These are phyloP conservation scores for Brachionus rubens DNA, from an alignment of 1,140 invertebrate genomes.

Conservation along the genomic window DNA sequence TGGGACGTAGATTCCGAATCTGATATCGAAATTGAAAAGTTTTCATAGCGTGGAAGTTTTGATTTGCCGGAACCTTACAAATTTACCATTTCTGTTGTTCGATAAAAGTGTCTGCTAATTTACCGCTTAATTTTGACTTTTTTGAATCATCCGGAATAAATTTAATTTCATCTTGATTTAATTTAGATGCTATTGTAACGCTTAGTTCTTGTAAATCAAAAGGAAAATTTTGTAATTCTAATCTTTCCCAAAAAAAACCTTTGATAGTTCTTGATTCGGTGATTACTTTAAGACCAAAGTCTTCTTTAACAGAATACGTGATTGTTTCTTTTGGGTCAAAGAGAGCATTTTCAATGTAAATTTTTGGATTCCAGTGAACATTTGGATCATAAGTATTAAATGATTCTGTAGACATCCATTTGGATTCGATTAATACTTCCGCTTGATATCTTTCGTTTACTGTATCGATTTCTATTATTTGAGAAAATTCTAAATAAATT, in stretches of 20 bases:
- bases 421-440: background rate
- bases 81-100: slow-evolving; percentile 44
- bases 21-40: no score
- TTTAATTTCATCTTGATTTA: background rate
- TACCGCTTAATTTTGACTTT: background rate
- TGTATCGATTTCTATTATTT: slow-evolving; percentile 30
- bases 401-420: background rate
- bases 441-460: slow-evolving; percentile 41
- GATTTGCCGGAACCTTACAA: no score
- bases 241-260: background rate
- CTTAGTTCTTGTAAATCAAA: background rate
- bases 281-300: background rate
- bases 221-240: slow-evolving; percentile 32
- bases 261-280: background rate
- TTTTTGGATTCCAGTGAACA: slow-evolving; percentile 29
- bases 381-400: slow-evolving; percentile 31
- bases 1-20: no score
- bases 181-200: background rate
- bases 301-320: background rate
- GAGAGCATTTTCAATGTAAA: slow-evolving; percentile 38
- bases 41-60: no score
- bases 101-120: background rate
- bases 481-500: slow-evolving; percentile 2
- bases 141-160: no score
- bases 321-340: background rate